Evolutionary conservation across 2,888 invertebrate genomes (phyloP).

Genomic region (Macrophya annulata): DNA sequence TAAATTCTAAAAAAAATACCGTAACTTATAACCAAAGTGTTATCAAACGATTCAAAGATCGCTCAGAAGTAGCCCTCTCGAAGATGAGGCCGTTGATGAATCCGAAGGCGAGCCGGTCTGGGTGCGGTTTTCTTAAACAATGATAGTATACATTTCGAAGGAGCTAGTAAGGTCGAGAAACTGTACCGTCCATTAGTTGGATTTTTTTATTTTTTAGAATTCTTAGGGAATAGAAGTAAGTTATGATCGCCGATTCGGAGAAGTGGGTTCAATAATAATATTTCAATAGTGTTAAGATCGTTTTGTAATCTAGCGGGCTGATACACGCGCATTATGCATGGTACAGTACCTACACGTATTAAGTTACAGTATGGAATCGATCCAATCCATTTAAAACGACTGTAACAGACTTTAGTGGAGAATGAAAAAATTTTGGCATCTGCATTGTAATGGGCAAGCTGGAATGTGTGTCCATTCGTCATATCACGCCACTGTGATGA

Average conservation of each 20-base stretch:
- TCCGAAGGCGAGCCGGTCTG: slow-evolving; percentile 50
- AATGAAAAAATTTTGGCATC: background rate
- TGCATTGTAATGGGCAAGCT: background rate
- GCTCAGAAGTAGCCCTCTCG: background rate
- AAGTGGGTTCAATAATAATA: slow-evolving; percentile 7
- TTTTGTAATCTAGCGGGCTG: slow-evolving; percentile 17
- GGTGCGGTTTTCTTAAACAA: slow-evolving; percentile 43
- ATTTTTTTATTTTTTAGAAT: background rate
- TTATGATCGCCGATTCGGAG: background rate
- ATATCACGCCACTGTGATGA: background rate
- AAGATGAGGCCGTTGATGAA: background rate
- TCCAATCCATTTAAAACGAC: background rate
- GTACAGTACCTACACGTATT: slow-evolving; percentile 3
- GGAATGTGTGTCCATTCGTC: background rate
- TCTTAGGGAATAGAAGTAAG: background rate
- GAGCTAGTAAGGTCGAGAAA: background rate
- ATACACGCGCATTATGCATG: background rate
- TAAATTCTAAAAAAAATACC: background rate
- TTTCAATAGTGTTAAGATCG: background rate
- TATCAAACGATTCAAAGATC: no score
- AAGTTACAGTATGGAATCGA: slow-evolving; percentile 16
- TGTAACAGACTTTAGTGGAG: background rate
- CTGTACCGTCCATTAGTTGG: background rate
- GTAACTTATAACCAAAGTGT: background rate
- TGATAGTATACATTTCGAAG: background rate